These are phyloP conservation scores for Helobdella robusta DNA, from an alignment of 2,888 invertebrate species.

Conservation along the genomic window DNA sequence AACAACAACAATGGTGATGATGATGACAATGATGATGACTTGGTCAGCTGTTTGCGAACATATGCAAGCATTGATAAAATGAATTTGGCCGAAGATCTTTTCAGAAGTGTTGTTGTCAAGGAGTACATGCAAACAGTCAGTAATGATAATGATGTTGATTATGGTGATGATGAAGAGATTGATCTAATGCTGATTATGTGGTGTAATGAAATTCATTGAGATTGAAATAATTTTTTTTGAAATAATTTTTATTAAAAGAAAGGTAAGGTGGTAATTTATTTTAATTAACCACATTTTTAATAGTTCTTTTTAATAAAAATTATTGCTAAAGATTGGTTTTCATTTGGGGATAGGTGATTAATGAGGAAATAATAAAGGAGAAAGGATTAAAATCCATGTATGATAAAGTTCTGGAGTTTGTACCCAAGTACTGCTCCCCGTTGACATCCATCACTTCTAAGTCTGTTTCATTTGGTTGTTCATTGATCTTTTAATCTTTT, in stretches of 20 bases:
- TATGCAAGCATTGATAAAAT: conserved; percentile 63
- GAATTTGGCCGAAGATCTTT: conserved; percentile 62
- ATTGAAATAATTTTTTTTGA: too few relatives aligned
- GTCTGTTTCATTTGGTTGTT: too few relatives aligned
- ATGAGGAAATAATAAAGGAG: conserved; percentile 57
- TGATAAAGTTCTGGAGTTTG: conserved; percentile 61
- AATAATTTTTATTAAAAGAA: too few relatives aligned
- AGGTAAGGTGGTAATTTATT: too few relatives aligned
- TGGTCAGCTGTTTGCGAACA: conserved; percentile 52
- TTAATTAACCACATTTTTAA: too few relatives aligned
- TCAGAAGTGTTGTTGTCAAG: conserved; percentile 59
- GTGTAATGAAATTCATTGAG: too few relatives aligned
- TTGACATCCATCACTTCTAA: conserved; percentile 42
- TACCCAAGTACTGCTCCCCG: conserved; percentile 54
- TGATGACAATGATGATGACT: conserved; percentile 34
- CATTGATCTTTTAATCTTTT: background rate
- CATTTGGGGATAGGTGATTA: conserved; percentile 60
- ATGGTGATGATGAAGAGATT: too few relatives aligned
- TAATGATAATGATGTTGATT: too few relatives aligned
- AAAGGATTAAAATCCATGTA: conserved; percentile 65
- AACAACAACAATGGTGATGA: background rate
- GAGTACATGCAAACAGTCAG: conserved; percentile 58
- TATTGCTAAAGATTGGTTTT: background rate
- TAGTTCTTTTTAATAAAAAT: too few relatives aligned
- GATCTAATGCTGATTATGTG: too few relatives aligned